A percentile compares a stretch with the other conserved stretches of the same genome.
Conservation (phyloP, 1,140 invertebrate genomes). For the Helicoverpa zea region DNA sequence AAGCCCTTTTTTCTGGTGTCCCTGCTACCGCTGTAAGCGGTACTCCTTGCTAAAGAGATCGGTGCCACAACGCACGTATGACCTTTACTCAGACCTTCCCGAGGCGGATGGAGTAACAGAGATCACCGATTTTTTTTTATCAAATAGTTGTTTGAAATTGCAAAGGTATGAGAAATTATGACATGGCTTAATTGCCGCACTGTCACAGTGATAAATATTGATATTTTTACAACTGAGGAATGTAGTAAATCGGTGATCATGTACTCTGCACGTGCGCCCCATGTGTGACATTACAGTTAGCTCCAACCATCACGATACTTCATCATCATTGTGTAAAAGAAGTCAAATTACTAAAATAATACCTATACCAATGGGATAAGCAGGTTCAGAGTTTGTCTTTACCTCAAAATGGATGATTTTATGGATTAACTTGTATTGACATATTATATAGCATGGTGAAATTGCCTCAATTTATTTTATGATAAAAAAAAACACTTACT, state of each 20-base stretch:
- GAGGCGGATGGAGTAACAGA: conserved; percentile 75
- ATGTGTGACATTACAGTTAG: conserved; percentile 84
- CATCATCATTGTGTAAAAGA: conserved; percentile 68
- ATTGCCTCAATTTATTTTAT: too few species aligned
- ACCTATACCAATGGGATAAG: too few species aligned
- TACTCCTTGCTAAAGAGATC: conserved; percentile 77
- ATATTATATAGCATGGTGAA: too few species aligned
- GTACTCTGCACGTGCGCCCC: conserved; percentile 82
- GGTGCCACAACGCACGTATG: conserved; percentile 58
- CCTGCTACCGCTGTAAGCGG: conserved; percentile 72
- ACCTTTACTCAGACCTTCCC: conserved; percentile 87
- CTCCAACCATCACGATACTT: conserved; percentile 59
- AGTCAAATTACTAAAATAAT: background rate
- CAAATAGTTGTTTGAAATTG: too few species aligned
- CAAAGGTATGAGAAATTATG: background rate
- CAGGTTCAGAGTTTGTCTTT: too few species aligned
- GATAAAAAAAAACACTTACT: too few species aligned
- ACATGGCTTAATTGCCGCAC: background rate
- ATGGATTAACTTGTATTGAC: background rate
- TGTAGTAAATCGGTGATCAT: conserved; percentile 30
- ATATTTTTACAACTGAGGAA: background rate
- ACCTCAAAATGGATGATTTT: too few species aligned
- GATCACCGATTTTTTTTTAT: conserved; percentile 52
- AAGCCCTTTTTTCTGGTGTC: conserved; percentile 76
- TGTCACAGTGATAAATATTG: background rate